Conservation (phyloP, 2,888 invertebrate genomes). For the Caenorhabditis sinica region DNA sequence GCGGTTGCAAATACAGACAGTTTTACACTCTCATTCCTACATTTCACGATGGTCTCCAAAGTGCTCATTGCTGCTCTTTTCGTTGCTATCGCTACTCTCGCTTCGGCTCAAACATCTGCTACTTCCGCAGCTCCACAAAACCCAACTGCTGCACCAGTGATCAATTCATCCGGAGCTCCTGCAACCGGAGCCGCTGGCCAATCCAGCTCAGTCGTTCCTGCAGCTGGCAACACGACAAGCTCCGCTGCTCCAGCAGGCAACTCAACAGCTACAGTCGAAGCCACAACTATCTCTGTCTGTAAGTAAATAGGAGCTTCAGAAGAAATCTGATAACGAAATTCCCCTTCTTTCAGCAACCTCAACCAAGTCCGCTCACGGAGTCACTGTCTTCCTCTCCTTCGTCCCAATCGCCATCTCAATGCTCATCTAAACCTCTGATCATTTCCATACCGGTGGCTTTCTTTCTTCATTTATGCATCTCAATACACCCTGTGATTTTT, state of each 20-base stretch:
- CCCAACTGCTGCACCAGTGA: not conserved
- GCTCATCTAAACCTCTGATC: slow-evolving; percentile 24
- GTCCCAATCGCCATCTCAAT: slow-evolving; percentile 26
- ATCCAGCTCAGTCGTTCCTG: not conserved
- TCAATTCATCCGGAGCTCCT: not conserved
- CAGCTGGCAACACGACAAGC: not conserved
- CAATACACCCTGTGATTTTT: slow-evolving; percentile 2
- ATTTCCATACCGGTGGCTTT: slow-evolving; percentile 14
- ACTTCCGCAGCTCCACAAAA: not conserved
- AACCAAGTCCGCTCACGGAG: slow-evolving; percentile 22
- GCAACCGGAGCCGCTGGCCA: not conserved
- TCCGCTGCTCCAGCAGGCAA: slow-evolving; percentile 7
- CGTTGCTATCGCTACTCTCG: not conserved
- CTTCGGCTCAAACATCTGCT: not conserved
- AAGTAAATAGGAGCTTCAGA: not conserved
- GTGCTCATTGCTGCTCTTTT: slow-evolving; percentile 16
- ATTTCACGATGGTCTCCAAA: slow-evolving; percentile 45
- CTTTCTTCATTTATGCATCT: not conserved
- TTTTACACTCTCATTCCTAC: slow-evolving; percentile 13
- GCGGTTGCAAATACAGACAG: not conserved
- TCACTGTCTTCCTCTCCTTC: slow-evolving; percentile 6
- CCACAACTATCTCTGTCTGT: not conserved
- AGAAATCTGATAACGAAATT: not conserved
- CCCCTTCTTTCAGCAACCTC: slow-evolving; percentile 23
- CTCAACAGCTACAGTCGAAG: not conserved